Percentiles rank a stretch among this genome's conserved stretches.
These are phyloP conservation scores for Eublepharis macularius DNA, from an alignment of 2,113 vertebrate genomes.

Conservation along the genomic window DNA sequence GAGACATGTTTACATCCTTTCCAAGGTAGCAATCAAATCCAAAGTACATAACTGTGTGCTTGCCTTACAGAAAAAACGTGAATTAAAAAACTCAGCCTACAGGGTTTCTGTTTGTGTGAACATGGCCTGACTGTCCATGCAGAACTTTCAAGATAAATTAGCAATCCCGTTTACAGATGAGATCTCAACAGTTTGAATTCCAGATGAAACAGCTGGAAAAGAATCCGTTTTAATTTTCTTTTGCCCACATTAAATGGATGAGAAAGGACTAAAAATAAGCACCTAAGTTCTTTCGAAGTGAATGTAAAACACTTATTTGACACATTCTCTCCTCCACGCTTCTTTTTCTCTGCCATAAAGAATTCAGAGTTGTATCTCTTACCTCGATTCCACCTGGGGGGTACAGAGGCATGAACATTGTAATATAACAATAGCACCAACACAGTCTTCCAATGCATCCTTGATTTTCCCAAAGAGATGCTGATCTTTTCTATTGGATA, in stretches of 20 bases:
- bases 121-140: not conserved
- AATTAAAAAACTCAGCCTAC: not conserved
- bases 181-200: not conserved
- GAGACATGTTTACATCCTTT: not conserved
- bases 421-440: constrained; percentile 73
- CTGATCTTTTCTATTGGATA: not conserved
- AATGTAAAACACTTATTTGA: not conserved
- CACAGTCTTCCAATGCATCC: constrained; percentile 72
- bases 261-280: not conserved
- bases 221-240: constrained; percentile 1
- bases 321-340: not conserved
- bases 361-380: constrained; percentile 64
- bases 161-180: not conserved
- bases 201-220: not conserved
- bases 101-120: not conserved
- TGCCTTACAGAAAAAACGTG: not conserved
- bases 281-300: not conserved
- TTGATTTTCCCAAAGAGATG: constrained; percentile 35
- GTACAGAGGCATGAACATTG: constrained; percentile 62
- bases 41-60: not conserved
- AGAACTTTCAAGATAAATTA: not conserved
- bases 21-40: not conserved
- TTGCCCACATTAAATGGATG: not conserved
- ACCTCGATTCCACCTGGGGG: constrained; percentile 76
- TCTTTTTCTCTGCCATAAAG: constrained; percentile 30